phyloP scores from a whole-genome alignment of 1,140 invertebrate species.

The Diorhabda elongata region DNA sequence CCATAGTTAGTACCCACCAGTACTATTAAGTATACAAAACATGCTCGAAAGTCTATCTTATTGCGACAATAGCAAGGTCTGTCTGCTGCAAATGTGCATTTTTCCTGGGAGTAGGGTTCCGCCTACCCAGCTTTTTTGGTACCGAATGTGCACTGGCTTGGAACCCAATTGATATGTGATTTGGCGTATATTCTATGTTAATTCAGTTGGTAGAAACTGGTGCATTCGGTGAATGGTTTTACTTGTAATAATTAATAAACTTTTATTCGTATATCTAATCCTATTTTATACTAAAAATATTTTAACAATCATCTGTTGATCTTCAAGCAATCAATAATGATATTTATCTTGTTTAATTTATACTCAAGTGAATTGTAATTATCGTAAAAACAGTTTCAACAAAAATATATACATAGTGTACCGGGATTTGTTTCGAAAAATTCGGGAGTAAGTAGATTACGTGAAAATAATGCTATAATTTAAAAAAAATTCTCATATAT shows the following conservation, averaged over 20 bases:
- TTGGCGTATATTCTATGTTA: background rate
- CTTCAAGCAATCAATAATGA: no score
- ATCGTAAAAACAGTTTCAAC: no score
- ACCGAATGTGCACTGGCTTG: conserved; percentile 14
- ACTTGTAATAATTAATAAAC: background rate
- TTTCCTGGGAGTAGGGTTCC: background rate
- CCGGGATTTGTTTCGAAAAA: no score
- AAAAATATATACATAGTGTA: no score
- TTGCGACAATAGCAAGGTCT: conserved; percentile 23
- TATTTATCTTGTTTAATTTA: no score
- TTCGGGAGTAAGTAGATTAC: no score
- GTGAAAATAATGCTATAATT: no score
- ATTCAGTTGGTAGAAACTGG: background rate
- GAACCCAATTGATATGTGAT: conserved; percentile 8
- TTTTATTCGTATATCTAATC: no score
- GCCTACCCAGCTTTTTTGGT: conserved; percentile 14
- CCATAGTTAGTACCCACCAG: conserved; percentile 13
- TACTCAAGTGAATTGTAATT: no score
- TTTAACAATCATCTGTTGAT: no score
- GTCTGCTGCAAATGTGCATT: conserved; percentile 10
- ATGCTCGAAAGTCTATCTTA: conserved; percentile 17
- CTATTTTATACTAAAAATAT: no score
- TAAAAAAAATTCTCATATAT: no score
- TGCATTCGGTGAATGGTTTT: background rate
- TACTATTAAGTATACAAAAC: conserved; percentile 17